Base-by-base conservation (phyloP, 1,140 invertebrate species). In the Leptestheria dahalacensis region DNA sequence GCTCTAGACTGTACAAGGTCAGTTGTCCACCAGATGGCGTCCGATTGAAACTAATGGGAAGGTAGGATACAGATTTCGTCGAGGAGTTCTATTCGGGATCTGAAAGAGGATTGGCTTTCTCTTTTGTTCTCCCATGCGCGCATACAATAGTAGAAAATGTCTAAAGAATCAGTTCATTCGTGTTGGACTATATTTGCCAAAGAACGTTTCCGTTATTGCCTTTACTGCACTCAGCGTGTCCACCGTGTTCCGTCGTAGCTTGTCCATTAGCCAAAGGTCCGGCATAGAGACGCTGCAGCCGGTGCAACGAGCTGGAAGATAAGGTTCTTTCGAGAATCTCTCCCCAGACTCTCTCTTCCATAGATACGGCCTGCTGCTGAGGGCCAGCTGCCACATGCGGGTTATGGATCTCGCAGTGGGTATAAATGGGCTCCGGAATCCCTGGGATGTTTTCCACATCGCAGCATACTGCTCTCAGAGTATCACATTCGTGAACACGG, bases 281-380 rank as follows among this genome's bases (percentile, higher is more conserved):
- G 33, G 33, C 15, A 15, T 41, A 41, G 6, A 41, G 6, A 9
- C 33, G 33, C 33, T 60, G 58, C 28, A 60, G 52, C 29, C 51
- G 58, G 41, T 60, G 58, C 24, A 60, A 28, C n/a, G 58, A 60
- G 15, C 6, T 60, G n/a, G 48, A 52, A 46, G 58, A 60, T n/a
- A 60, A 33, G 20, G 47, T 60, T 28, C 58, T 23, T 29, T 60
- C 58, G 23, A 60, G 49, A 29, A 60, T 60, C 15, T 60, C 58
- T n/a, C 58, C 48, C 58, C 58, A 60, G 1, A 60, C 29, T 33
- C 58, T 48, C 25, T 60, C 58, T 21, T 50, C 51, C n/a, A 41
- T 24, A 2, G 26, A 20, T 10, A 55, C 11, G 18, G 50, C 12
- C 53, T 29, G 26, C n/a, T 55, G 28, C 53, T 55, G 53, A 26